Evolutionary conservation across 2,113 vertebrate genomes (phyloP).

Genomic region (Tyrannus savana): DNA sequence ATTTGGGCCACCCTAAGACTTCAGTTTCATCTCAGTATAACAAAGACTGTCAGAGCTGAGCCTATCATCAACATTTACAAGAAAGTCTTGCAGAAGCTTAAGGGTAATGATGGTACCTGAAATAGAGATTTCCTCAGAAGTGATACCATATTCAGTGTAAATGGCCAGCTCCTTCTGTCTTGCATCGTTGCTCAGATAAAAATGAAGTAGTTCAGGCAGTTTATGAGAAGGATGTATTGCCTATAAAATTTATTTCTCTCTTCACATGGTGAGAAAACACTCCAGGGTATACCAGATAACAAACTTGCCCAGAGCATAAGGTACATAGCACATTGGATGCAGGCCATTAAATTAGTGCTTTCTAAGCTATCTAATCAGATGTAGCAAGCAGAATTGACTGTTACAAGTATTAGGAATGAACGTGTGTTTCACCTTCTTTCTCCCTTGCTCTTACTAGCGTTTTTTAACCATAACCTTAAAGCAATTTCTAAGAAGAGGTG

Average conservation of each 20-base stretch:
- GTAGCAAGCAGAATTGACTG: background rate
- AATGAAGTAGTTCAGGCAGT: conserved; percentile 53
- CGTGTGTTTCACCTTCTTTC: background rate
- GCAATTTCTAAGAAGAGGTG: background rate
- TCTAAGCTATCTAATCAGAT: conserved; percentile 34
- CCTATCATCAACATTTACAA: conserved; percentile 45
- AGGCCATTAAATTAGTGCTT: conserved; percentile 59
- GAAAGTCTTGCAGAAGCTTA: background rate
- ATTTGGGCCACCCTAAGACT: background rate
- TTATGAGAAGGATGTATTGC: conserved; percentile 47
- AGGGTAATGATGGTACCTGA: background rate
- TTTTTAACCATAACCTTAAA: background rate
- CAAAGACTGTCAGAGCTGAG: background rate
- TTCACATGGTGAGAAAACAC: background rate
- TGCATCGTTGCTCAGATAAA: conserved; percentile 59
- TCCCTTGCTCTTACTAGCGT: background rate
- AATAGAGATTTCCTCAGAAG: conserved; percentile 36
- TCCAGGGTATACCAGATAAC: background rate
- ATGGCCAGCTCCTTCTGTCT: background rate
- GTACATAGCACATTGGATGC: background rate
- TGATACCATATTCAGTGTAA: background rate
- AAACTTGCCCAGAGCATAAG: conserved; percentile 35
- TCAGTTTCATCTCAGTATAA: background rate
- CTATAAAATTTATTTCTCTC: conserved; percentile 61
- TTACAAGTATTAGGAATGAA: background rate